Evolutionary conservation across 2,113 vertebrate species (phyloP).

Genomic region (Saccopteryx leptura): DNA sequence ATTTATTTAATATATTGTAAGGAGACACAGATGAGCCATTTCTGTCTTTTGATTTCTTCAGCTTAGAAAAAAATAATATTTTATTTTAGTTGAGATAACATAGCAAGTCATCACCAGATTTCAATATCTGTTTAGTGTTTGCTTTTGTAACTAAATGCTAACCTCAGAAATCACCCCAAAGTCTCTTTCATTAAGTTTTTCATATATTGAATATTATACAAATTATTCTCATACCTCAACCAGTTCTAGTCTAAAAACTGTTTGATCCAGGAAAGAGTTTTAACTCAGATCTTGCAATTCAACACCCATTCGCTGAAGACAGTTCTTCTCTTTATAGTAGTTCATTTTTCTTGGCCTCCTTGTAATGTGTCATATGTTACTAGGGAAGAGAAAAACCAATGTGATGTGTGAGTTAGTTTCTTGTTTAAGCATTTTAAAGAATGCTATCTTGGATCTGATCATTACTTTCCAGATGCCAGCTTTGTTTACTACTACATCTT

Average conservation of each 20-base stretch:
- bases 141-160: not conserved
- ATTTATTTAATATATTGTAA: not conserved
- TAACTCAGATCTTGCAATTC: not conserved
- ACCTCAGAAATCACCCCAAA: conserved; percentile 39
- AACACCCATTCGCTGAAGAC: not conserved
- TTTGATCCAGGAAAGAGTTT: conserved; percentile 55
- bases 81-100: conserved; percentile 69
- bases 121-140: conserved; percentile 67
- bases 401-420: conserved; percentile 25
- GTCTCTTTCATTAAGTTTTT: conserved; percentile 31
- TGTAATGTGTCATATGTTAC: not conserved
- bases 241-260: not conserved
- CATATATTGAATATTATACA: not conserved
- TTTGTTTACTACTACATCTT: conserved; percentile 29
- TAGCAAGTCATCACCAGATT: conserved; percentile 69
- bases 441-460: not conserved
- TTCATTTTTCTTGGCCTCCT: conserved; percentile 31
- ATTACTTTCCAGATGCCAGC: conserved; percentile 13
- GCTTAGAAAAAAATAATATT: conserved; percentile 67
- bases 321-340: not conserved
- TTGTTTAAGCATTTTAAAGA: conserved; percentile 52
- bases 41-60: conserved; percentile 67
- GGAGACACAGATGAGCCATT: not conserved
- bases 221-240: not conserved
- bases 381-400: conserved; percentile 37